Base-by-base conservation (phyloP, 2,113 vertebrate genomes). In the Thinocorus orbignyianus region DNA sequence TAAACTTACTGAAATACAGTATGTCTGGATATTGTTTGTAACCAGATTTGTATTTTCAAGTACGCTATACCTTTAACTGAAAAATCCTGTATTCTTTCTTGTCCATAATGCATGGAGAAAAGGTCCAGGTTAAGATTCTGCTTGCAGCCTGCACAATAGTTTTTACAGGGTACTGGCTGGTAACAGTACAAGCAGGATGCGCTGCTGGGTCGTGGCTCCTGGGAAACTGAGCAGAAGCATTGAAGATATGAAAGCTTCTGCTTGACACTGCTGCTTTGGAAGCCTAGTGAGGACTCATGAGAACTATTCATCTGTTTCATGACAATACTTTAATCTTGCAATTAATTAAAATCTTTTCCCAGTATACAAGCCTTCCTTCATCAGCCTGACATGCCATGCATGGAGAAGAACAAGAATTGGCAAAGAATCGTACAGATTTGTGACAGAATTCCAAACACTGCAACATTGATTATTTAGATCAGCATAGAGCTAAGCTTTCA, bases 341-440 rank as follows among this genome's bases (percentile, higher is more conserved):
- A 96, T 97, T 97, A 97, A 97, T 97, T 97, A 97, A 97, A 97
- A 94, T 76, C 93, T 96, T 97, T 94, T 92, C 96, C 92, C 95
- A 91, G 90, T 92, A 8, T 84, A 87, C 90, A 86, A 94, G 70
- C 25, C 87, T 97, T 94, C 84, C 77, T 96, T 97, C 95, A 83
- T 95, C 84, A 90, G 73, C 87, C 58, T 97, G 95, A 94, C 91
- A 90, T 79, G 73, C 79, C 60, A 23, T 57, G 83, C 92, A 64
- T 85, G 54, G 88, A 80, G 91, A 88, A 86, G 79, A 93, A 84
- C 81, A 90, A 92, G 86, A 93, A 83, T 25, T 93, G 92, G 91
- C 88, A 94, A 92, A 91, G 87, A 93, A 81, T 87, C 4, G 2
- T 79, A 71, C 60, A 96, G 68, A 93, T 91, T 69, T 96, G 82